Evolutionary conservation across 2,888 invertebrate genomes (phyloP).

Genomic region (Acleris laterana): DNA sequence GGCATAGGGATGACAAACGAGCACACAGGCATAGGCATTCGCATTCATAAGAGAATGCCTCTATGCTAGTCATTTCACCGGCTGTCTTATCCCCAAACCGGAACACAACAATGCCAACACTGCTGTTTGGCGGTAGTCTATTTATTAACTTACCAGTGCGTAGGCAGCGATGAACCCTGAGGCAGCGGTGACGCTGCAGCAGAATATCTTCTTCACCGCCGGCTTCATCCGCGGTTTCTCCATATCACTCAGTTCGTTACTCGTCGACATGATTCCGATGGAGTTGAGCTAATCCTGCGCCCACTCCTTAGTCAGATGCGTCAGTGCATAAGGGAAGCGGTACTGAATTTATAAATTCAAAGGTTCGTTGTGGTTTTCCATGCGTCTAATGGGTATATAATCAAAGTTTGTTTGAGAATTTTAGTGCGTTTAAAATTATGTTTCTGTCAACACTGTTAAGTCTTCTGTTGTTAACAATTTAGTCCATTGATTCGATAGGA

Average conservation of each 20-base stretch:
- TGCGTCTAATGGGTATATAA: not conserved
- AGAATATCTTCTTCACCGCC: constrained; percentile 75
- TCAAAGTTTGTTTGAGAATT: no score
- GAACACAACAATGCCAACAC: no score
- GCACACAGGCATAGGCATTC: no score
- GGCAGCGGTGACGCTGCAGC: constrained; percentile 81
- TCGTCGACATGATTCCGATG: constrained; percentile 63
- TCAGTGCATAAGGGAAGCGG: not conserved
- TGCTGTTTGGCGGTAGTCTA: no score
- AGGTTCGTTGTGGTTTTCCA: not conserved
- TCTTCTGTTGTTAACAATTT: no score
- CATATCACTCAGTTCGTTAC: constrained; percentile 67
- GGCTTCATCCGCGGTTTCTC: constrained; percentile 76
- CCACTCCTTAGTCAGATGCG: not conserved
- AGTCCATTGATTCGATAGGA: not conserved
- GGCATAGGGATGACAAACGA: no score
- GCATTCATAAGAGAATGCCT: no score
- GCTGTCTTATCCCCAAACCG: no score
- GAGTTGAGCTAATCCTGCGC: not conserved
- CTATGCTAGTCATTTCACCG: no score
- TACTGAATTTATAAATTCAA: not conserved
- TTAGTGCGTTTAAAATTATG: no score
- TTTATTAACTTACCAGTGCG: constrained; percentile 64
- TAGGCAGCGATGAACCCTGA: constrained; percentile 81
- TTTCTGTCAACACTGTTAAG: no score